A percentile compares a stretch with the other conserved stretches of the same genome.
These are phyloP conservation scores for Gobionotothen gibberifrons DNA, from an alignment of 2,797 vertebrate genomes.

Conservation along the genomic window DNA sequence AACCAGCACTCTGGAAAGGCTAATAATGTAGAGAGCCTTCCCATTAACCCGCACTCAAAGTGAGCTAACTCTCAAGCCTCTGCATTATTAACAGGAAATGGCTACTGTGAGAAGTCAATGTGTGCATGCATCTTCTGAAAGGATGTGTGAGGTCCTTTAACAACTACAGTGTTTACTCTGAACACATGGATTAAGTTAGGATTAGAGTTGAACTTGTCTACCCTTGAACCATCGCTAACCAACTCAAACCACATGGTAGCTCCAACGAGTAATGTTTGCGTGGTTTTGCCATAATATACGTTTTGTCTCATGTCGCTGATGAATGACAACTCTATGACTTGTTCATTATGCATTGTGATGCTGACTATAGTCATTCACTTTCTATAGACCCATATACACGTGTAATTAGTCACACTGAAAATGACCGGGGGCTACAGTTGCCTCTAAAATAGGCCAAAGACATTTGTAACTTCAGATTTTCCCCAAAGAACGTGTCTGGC, in stretches of 20 bases:
- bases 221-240: neutral
- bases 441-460: constrained; percentile 3
- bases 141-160: neutral
- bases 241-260: neutral
- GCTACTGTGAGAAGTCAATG: constrained; percentile 27
- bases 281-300: neutral
- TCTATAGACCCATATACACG: constrained; percentile 10
- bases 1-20: constrained; percentile 35
- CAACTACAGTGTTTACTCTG: constrained; percentile 12
- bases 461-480: constrained; percentile 1
- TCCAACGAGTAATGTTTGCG: neutral
- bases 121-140: neutral
- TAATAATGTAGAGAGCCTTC: constrained; percentile 28
- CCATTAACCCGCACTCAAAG: constrained; percentile 42
- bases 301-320: neutral
- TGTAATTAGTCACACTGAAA: constrained; percentile 50
- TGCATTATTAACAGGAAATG: constrained; percentile 23
- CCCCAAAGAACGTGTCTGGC: neutral
- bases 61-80: constrained; percentile 12
- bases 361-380: constrained; percentile 9
- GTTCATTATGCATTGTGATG: neutral
- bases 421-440: constrained; percentile 1
- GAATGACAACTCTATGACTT: neutral
- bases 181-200: constrained; percentile 22
- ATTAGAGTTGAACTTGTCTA: constrained; percentile 16